Conservation (phyloP, 2,113 vertebrate genomes). For the Lutjanus erythropterus region DNA sequence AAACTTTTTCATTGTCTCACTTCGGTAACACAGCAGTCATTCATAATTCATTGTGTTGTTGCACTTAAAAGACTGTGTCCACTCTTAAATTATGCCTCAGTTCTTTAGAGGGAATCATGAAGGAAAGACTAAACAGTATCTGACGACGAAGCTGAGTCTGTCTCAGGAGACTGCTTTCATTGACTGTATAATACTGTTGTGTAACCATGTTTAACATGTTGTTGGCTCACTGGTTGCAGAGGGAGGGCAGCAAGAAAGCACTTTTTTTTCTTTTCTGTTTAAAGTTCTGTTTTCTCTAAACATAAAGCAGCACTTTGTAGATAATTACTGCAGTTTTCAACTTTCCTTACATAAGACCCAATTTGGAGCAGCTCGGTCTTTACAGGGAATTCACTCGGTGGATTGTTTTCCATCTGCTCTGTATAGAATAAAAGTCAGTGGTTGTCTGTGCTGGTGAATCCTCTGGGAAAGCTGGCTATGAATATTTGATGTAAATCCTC, state of each 20-base stretch:
- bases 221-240: constrained; percentile 6
- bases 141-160: constrained; percentile 18
- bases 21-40: constrained; percentile 52
- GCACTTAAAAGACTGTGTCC: constrained; percentile 55
- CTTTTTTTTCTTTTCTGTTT: constrained; percentile 20
- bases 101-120: constrained; percentile 42
- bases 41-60: constrained; percentile 62
- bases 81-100: constrained; percentile 53
- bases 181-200: constrained; percentile 30
- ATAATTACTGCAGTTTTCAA: constrained; percentile 64
- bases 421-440: constrained; percentile 64
- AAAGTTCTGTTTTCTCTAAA: constrained; percentile 46
- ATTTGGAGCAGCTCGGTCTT: constrained; percentile 49
- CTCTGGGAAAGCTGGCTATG: constrained; percentile 76
- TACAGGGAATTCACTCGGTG: constrained; percentile 38
- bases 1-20: constrained; percentile 46
- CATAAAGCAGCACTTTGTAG: constrained; percentile 60
- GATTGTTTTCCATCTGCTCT: constrained; percentile 67
- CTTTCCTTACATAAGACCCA: constrained; percentile 50
- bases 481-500: constrained; percentile 86
- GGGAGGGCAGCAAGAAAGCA: constrained; percentile 8
- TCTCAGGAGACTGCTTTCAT: constrained; percentile 36
- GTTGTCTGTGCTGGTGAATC: constrained; percentile 72
- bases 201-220: constrained; percentile 48
- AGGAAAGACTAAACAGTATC: constrained; percentile 45